These are phyloP conservation scores for Galeopterus variegatus DNA, from an alignment of 2,113 vertebrate species.

Conservation along the genomic window DNA sequence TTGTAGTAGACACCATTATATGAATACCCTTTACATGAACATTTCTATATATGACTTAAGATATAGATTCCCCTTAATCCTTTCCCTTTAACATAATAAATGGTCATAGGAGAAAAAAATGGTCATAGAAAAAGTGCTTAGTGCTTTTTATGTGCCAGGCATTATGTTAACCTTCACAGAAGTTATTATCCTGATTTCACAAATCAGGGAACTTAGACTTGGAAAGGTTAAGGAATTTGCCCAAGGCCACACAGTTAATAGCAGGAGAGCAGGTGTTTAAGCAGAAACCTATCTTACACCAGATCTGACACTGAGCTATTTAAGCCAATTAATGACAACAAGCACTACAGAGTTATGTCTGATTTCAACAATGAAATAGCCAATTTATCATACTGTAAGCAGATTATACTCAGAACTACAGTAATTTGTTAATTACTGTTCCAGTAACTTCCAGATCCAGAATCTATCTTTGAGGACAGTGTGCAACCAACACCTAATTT, in stretches of 20 bases:
- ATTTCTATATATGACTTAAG: slow-evolving; percentile 6
- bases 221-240: slow-evolving; percentile 48
- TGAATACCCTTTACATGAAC: background rate
- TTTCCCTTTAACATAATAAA: slow-evolving; percentile 50
- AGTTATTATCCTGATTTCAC: slow-evolving; percentile 53
- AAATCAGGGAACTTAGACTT: slow-evolving; percentile 17
- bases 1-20: background rate
- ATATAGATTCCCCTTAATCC: background rate
- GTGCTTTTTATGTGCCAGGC: background rate
- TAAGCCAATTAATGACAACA: slow-evolving; percentile 68
- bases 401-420: slow-evolving; percentile 57
- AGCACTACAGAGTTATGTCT: background rate
- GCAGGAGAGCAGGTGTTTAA: background rate
- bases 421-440: background rate
- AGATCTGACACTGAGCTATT: slow-evolving; percentile 30
- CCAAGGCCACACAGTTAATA: slow-evolving; percentile 37
- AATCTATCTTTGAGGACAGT: slow-evolving; percentile 28
- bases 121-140: background rate
- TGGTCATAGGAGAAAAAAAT: background rate
- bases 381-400: slow-evolving; percentile 4
- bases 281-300: background rate
- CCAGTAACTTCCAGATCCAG: background rate
- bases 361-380: slow-evolving; percentile 39
- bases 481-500: background rate
- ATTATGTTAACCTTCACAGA: slow-evolving; percentile 21